Evolutionary conservation across 1,140 invertebrate genomes (phyloP).

Genomic region (Hylaeus anthracinus): DNA sequence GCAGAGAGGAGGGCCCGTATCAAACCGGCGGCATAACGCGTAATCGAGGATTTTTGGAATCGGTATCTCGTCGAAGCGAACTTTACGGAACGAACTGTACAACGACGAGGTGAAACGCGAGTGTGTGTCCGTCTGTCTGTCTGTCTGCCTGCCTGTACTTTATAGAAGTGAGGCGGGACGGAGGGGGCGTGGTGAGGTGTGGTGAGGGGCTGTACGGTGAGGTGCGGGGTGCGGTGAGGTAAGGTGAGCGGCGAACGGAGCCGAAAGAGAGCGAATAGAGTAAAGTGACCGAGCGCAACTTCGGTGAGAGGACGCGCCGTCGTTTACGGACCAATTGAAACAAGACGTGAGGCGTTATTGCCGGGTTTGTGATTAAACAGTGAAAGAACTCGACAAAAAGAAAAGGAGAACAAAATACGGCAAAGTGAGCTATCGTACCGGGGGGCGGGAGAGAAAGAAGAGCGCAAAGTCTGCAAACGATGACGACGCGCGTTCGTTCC

Average conservation of each 20-base stretch:
- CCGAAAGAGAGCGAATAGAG: slow-evolving; percentile 49
- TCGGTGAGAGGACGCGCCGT: slow-evolving; percentile 36
- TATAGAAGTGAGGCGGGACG: slow-evolving; percentile 12
- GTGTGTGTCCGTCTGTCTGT: slow-evolving; percentile 5
- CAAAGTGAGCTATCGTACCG: background rate
- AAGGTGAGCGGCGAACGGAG: slow-evolving; percentile 32
- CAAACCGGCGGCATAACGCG: background rate
- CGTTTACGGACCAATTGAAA: slow-evolving; percentile 4
- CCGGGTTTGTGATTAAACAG: background rate
- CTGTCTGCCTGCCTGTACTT: slow-evolving; percentile 8
- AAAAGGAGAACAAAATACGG: background rate
- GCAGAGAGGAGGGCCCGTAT: background rate
- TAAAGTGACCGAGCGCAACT: slow-evolving; percentile 60
- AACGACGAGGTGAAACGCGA: background rate
- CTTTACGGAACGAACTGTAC: background rate
- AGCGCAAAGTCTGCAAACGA: slow-evolving; percentile 49
- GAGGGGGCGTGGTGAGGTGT: slow-evolving; percentile 25
- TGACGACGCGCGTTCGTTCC: slow-evolving; percentile 62
- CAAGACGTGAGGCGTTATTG: background rate
- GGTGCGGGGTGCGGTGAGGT: slow-evolving; percentile 24
- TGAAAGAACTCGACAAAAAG: background rate
- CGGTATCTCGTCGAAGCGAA: background rate
- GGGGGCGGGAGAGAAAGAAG: slow-evolving; percentile 37
- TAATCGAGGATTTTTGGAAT: slow-evolving; percentile 7
- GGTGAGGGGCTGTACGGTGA: slow-evolving; percentile 1